Evolutionary conservation across 2,888 invertebrate species (phyloP).

Genomic region (Drosophila glabriapex): DNA sequence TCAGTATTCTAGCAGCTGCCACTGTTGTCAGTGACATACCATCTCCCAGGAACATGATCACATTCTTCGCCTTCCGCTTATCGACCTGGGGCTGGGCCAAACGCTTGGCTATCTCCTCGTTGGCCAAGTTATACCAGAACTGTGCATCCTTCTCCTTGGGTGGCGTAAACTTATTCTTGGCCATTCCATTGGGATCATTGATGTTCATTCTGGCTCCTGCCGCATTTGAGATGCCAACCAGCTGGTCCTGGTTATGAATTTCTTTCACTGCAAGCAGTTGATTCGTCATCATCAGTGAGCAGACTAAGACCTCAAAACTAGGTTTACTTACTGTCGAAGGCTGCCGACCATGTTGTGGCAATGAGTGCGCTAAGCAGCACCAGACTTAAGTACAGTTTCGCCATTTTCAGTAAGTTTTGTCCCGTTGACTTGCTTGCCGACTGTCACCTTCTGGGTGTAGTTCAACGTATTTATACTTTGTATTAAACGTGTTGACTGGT

Average conservation of each 20-base stretch:
- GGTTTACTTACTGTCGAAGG: conserved; percentile 37
- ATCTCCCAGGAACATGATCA: conserved; percentile 86
- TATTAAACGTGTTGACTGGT: neutral
- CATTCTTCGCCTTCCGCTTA: conserved; percentile 71
- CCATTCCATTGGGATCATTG: conserved; percentile 64
- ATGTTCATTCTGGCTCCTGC: neutral
- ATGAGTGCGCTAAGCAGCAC: conserved; percentile 26
- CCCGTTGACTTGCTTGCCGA: conserved; percentile 14
- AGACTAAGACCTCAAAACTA: too few relatives aligned
- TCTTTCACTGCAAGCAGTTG: conserved; percentile 29
- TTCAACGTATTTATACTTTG: conserved; percentile 40
- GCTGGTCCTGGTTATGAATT: conserved; percentile 53
- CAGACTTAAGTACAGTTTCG: conserved; percentile 9
- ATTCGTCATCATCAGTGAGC: too few relatives aligned
- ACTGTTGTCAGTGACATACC: conserved; percentile 91
- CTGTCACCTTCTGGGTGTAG: conserved; percentile 11
- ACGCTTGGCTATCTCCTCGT: conserved; percentile 56
- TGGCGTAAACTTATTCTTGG: conserved; percentile 56
- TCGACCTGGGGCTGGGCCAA: conserved; percentile 61
- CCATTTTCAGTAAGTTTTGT: conserved; percentile 26
- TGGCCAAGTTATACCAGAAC: conserved; percentile 71
- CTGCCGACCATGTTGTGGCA: conserved; percentile 26
- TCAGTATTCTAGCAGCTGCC: conserved; percentile 88
- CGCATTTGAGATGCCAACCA: conserved; percentile 36
- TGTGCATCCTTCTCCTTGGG: conserved; percentile 64